A percentile compares a stretch with the other conserved stretches of the same genome.
Conservation (phyloP, 2,797 vertebrate genomes). For the Bradypodion pumilum region DNA sequence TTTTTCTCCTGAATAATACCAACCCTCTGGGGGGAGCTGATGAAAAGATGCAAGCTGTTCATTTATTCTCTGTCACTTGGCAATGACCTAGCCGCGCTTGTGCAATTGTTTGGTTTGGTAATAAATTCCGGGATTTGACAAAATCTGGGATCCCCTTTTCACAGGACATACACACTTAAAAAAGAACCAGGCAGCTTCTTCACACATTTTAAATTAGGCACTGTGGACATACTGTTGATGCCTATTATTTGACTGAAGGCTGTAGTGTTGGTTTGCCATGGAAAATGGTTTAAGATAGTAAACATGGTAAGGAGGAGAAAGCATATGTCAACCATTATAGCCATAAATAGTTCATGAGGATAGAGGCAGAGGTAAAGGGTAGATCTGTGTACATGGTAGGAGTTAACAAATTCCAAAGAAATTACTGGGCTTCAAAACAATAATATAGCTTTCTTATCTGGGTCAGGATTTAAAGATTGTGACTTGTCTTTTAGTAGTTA, state of each 20-base stretch:
- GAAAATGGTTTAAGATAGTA: not conserved
- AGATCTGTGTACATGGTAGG: not conserved
- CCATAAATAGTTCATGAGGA: not conserved
- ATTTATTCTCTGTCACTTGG: not conserved
- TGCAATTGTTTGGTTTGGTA: not conserved
- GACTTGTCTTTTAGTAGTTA: too few relatives aligned
- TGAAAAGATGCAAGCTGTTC: not conserved
- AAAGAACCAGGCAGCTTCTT: not conserved
- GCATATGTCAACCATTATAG: not conserved
- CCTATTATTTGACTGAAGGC: not conserved
- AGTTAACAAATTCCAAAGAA: too few relatives aligned
- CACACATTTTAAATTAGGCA: not conserved
- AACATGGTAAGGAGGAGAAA: not conserved
- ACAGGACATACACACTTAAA: not conserved
- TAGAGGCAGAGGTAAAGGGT: not conserved
- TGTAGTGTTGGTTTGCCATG: not conserved
- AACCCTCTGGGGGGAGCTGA: not conserved
- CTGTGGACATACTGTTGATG: not conserved
- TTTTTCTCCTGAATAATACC: not conserved
- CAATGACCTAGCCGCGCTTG: not conserved
- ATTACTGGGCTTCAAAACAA: too few relatives aligned
- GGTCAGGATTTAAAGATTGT: not conserved
- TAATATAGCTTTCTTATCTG: not conserved
- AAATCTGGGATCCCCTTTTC: not conserved
- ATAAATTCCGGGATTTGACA: not conserved